Base-by-base conservation (phyloP, 1,140 invertebrate genomes). In the Hypothenemus hampei region DNA sequence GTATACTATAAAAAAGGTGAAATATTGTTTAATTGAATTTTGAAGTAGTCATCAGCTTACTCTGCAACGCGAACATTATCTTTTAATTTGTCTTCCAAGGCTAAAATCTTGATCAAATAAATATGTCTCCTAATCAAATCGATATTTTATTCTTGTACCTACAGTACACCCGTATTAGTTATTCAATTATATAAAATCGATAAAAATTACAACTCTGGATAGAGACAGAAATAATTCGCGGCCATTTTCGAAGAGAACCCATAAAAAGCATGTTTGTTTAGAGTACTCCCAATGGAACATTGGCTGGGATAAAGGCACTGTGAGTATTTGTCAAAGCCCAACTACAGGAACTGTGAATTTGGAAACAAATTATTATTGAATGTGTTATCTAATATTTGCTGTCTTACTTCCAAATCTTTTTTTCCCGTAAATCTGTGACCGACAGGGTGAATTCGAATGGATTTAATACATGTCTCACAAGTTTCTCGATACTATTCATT, bases 361-460 rank as follows among this genome's bases (percentile, higher is more conserved):
- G 29, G 49, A 51, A 43, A 15, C 49, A 51, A 51, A 41, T 41
- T 51, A 51, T 41, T 51, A 43, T 51, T 39, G 26, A 31, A 31
- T 31, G 13, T 31, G n/a, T 51, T 37, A 51, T 51, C 43, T 51
- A 51, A 39, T 51, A 43, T 51, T 39, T 39, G 37, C 13, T 51
- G 24, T 41, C 20, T 51, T n/a, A n/a, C n/a, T n/a, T n/a, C n/a
- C n/a, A n/a, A n/a, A n/a, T n/a, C n/a, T n/a, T n/a, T n/a, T n/a
- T n/a, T n/a, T n/a, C n/a, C n/a, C n/a, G n/a, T n/a, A n/a, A n/a
- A n/a, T n/a, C n/a, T n/a, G n/a, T n/a, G n/a, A n/a, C n/a, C n/a
- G n/a, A n/a, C n/a, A n/a, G n/a, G n/a, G n/a, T n/a, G n/a, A n/a
- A n/a, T n/a, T n/a, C n/a, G n/a, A n/a, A n/a, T n/a, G n/a, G n/a